Evolutionary conservation across 2,797 vertebrate species (phyloP), one percentile per base, ranked within the genome.

Genomic region (Cirrhinus molitorella): DNA sequence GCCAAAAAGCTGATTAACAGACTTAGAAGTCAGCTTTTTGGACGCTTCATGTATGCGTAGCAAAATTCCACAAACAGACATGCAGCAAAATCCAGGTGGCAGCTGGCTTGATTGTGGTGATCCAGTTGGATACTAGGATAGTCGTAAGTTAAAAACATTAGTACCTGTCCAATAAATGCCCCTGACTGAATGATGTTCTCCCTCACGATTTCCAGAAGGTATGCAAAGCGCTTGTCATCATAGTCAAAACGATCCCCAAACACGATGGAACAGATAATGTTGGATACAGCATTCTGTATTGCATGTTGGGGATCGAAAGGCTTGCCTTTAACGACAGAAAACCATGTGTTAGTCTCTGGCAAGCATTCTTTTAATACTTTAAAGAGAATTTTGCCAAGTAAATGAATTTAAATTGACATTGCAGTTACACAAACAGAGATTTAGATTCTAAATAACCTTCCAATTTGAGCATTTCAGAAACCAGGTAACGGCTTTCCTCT

Each of bases 171-270:
- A 40, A 80, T 19, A n/a, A 84, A 0, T 10, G 78, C 84, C 10
- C 85, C 86, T 14, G 49, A 0, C 16, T 79, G 66, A 1, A 28
- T 59, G 0, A 86, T 53, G 73, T 86, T 87, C 43, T 84, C 75
- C 6, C 76, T 63, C 0, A 87, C 0, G 1, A 87, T 5, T 1
- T 67, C 6, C 81, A 92, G 7, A 0, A 93, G 53, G n/a, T 71
- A 16, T 43, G 17, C 16, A 2, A 94, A 66, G 11, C 0, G 25
- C 0, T 63, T 65, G 57, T 94, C 65, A 0, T 85, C 9, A 1
- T 92, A 92, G 5, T 91, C 86, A 0, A 93, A 94, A 12, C 91
- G 90, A 31, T 78, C 79, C 0, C 89, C 90, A 0, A 86, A 90
- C 31, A 89, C 83, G 10, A 94, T 87, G 13, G 89, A 91, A 25